Evolutionary conservation across 2,888 invertebrate genomes (phyloP).

Genomic region (Bombylius discolor): DNA sequence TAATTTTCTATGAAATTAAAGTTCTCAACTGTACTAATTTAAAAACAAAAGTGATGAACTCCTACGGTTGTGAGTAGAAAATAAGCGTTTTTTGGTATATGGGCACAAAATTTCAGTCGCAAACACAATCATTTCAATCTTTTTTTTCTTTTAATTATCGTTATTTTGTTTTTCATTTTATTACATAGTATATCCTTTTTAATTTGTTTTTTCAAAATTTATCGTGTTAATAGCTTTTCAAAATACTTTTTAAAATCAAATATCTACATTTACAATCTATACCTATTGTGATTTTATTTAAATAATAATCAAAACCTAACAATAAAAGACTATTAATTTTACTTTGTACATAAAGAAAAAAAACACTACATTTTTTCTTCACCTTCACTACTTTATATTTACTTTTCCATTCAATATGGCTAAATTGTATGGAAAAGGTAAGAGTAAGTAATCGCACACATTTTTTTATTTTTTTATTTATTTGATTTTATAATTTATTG

Average conservation of each 20-base stretch:
- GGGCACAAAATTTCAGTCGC: constrained; percentile 1
- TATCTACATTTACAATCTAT: background rate
- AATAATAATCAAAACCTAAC: background rate
- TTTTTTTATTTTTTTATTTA: constrained; percentile 9
- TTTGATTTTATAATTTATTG: background rate
- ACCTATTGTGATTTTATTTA: background rate
- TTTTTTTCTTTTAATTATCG: background rate
- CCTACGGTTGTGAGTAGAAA: constrained; percentile 9
- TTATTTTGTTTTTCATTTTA: background rate
- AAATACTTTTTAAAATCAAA: background rate
- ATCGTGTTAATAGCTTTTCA: background rate
- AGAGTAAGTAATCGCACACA: constrained; percentile 34
- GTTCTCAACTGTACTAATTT: too few species aligned
- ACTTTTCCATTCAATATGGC: constrained; percentile 24
- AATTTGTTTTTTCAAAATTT: background rate
- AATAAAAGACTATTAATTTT: too few species aligned
- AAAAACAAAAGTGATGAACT: constrained; percentile 1
- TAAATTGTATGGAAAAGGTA: constrained; percentile 40
- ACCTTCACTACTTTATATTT: background rate
- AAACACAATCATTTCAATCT: background rate
- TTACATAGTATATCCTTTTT: background rate
- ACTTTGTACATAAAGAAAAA: background rate
- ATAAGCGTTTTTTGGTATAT: constrained; percentile 2
- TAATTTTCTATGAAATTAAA: too few species aligned
- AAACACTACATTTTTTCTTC: too few species aligned